Conservation (phyloP, 2,888 invertebrate genomes). For the Limnephilus rhombicus region DNA sequence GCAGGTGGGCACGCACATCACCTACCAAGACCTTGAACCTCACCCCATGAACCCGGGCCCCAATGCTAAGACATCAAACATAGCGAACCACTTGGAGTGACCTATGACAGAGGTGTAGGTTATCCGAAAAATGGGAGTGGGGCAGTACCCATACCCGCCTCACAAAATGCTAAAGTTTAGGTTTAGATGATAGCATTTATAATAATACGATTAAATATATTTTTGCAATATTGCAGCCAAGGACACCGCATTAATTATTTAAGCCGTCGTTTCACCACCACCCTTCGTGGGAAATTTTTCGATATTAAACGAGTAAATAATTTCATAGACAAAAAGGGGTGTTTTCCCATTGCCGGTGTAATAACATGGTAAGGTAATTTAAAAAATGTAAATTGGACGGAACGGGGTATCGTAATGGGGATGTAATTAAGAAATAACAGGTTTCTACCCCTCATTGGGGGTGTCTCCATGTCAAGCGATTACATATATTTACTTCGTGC, state of each 20-base stretch:
- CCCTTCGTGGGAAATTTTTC: background rate
- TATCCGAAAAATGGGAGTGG: too few species aligned
- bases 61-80: too few species aligned
- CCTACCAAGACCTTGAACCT: too few species aligned
- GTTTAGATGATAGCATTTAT: too few species aligned
- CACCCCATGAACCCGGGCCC: too few species aligned
- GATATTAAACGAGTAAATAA: background rate
- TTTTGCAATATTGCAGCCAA: background rate
- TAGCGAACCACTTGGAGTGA: too few species aligned
- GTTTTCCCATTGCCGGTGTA: background rate
- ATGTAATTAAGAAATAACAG: constrained; percentile 28
- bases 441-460: constrained; percentile 17
- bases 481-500: background rate
- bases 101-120: too few species aligned
- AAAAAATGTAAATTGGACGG: background rate
- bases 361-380: background rate
- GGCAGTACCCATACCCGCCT: too few species aligned
- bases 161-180: too few species aligned
- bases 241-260: background rate
- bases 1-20: too few species aligned
- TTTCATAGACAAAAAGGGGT: background rate
- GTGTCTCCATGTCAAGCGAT: constrained; percentile 15
- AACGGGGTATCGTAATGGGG: background rate
- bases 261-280: background rate
- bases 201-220: too few species aligned